phyloP scores from a whole-genome alignment of 2,113 vertebrate species.

The Lophura nycthemera region DNA sequence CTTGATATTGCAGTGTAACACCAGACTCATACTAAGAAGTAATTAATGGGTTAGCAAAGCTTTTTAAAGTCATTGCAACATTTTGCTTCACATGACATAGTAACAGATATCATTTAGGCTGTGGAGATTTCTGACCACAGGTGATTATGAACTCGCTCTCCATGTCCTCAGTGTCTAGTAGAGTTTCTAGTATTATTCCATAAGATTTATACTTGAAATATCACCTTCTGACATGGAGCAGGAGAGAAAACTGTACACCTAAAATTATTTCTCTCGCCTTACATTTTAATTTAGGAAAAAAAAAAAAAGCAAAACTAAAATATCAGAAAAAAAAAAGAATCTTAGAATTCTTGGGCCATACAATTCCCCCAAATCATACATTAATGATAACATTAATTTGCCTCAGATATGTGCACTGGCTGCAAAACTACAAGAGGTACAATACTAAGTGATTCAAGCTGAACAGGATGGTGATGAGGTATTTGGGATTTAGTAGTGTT shows the following conservation, averaged over 20 bases:
- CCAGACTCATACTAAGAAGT: not conserved
- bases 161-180: not conserved
- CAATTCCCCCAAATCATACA: not conserved
- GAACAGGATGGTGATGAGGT: not conserved
- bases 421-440: not conserved
- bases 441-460: not conserved
- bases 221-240: not conserved
- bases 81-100: not conserved
- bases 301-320: not conserved
- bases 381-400: not conserved
- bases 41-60: not conserved
- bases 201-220: not conserved
- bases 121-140: not conserved
- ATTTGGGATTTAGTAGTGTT: not conserved
- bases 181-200: not conserved
- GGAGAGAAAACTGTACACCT: not conserved
- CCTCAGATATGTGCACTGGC: not conserved
- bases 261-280: not conserved
- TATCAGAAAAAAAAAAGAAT: not conserved
- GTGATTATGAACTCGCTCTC: not conserved
- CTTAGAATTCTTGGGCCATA: not conserved
- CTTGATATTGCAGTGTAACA: not conserved
- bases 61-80: not conserved
- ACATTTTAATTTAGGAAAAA: not conserved
- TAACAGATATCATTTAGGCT: not conserved